Base-by-base conservation (phyloP, 1,140 invertebrate species). In the Drosophila bocki region DNA sequence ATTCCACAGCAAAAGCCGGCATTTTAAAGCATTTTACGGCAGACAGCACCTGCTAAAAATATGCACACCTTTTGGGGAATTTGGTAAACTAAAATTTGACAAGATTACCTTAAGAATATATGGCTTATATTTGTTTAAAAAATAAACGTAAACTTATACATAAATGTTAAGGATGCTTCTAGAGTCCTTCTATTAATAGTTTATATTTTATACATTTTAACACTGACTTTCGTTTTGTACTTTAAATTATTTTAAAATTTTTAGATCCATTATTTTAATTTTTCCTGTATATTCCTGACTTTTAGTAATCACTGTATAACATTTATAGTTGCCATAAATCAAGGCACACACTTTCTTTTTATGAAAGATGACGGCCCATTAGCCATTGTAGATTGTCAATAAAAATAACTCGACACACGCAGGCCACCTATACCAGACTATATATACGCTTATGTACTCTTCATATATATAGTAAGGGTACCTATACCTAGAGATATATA, bases 11-110 rank as follows among this genome's bases (percentile, higher is more conserved):
- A 68, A 59, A 32, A 75, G 48, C 71, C 71, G 70, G 50, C 71
- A 75, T 77, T 77, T 77, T 77, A 77, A 77, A 77, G 75, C 56
- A 72, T 77, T 77, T 68, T 77, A 59, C 59, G 74, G 54, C 42
- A 54, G 54, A 77, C 75, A 77, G 62, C 60, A 63, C n/a, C 53
- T 45, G 53, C 51, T 22, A 78, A 78, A 42, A 70, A 47, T 79
- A 44, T 72, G 45, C 74, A 48, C 29, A 56, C 76, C 56, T 47
- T 17, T 41, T 7, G 8, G 35, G 53, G 35, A 39, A 39, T 39
- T 56, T 26, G 51, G 8, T 3, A 1, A 56, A 19, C 5, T n/a
- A 3, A 37, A 54, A 22, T 37, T 54, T 54, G 53, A 35, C 19
- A 41, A 7, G n/a, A 41, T 60, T 29, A 29, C 9, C 3, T 9